phyloP scores from a whole-genome alignment of 2,888 invertebrate species.

The Calephelis perditalis region DNA sequence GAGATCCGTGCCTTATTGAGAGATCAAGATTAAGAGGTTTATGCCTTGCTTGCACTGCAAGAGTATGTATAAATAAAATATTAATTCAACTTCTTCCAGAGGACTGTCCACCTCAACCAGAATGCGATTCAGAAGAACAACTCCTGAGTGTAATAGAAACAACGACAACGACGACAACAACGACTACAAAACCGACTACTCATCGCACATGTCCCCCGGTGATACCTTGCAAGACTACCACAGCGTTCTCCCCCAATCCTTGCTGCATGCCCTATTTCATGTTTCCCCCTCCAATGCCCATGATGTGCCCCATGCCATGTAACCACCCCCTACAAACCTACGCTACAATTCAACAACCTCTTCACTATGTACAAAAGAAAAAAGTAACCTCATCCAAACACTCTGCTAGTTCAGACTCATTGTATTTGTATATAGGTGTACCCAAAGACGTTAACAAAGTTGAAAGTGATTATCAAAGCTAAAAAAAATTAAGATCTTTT shows the following conservation, averaged over 20 bases:
- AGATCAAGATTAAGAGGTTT: no score
- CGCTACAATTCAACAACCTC: background rate
- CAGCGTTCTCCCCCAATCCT: slow-evolving; percentile 15
- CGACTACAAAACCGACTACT: slow-evolving; percentile 20
- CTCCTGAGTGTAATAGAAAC: slow-evolving; percentile 7
- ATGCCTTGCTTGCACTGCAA: no score
- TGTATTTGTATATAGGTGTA: slow-evolving; percentile 48
- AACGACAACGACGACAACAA: slow-evolving; percentile 21
- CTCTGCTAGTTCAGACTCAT: slow-evolving; percentile 28
- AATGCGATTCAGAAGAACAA: background rate
- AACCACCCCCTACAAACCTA: background rate
- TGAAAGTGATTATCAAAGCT: no score
- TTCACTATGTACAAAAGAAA: background rate
- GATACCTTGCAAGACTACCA: slow-evolving; percentile 20
- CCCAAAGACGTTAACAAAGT: slow-evolving; percentile 36
- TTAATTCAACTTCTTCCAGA: background rate
- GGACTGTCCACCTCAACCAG: slow-evolving; percentile 38
- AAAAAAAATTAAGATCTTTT: no score
- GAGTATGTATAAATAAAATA: no score
- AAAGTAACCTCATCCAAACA: background rate
- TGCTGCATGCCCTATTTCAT: slow-evolving; percentile 22
- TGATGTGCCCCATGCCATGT: slow-evolving; percentile 24
- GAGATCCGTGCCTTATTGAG: no score
- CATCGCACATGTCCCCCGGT: slow-evolving; percentile 21
- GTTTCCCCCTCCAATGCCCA: slow-evolving; percentile 20